Evolutionary conservation across 2,888 invertebrate species (phyloP), one percentile per base, ranked within the genome.

Genomic region (Drosophila austrosaltans): DNA sequence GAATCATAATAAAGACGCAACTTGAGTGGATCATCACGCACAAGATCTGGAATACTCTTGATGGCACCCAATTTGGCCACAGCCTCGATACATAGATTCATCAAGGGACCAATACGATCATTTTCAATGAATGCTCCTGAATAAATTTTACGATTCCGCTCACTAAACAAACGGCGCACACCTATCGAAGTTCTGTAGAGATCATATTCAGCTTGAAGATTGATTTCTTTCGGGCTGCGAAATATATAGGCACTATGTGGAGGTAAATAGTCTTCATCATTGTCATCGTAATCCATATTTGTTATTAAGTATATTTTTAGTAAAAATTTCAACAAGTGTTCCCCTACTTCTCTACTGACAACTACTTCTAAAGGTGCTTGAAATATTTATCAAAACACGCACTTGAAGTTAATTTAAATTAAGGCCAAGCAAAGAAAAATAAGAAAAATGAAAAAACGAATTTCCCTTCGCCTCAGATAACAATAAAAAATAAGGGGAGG

Each of bases 361-460:
- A 25, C 30, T 40, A 64, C 75, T 79, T 76, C 72, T 78, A 78
- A 70, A 68, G 54, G 70, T 62, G 87, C 77, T 84, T 48, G 22
- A 48, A 69, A n/a, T n/a, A n/a, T n/a, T n/a, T n/a, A n/a, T n/a
- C n/a, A n/a, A n/a, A 73, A 63, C 68, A 74, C 22, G 58, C 67
- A 76, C 83, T 83, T 56, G 78, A 70, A 76, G 84, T 70, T 75
- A 87, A 89, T 89, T 84, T 84, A 84, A 87, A 84, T 87, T 89
- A 89, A 87, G 89, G 87, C 67, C 65, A 83, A 74, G 78, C 88
- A 83, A 88, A 76, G 78, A 65, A 16, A 16, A 16, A 16, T 16
- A 16, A 16, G 16, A 16, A 16, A 16, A 16, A 16, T 16, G 16
- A 16, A 16, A 69, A 53, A 62, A 53, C 48, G 40, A 66, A 44